Evolutionary conservation across 2,888 invertebrate genomes (phyloP).

Genomic region (Mimumesa dahlbomi): DNA sequence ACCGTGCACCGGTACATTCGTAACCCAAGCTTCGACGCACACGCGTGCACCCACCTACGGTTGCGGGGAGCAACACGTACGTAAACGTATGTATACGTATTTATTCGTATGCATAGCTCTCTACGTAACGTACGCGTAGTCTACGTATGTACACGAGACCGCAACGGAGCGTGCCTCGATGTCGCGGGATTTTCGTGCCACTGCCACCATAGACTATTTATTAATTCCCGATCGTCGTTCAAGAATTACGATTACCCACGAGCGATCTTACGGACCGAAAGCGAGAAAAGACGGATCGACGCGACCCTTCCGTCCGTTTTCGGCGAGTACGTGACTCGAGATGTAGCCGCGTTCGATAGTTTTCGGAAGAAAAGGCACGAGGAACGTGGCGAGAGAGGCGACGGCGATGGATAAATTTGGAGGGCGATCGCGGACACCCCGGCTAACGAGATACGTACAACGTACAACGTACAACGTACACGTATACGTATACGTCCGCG

Average conservation of each 20-base stretch:
- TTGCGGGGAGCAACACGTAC: constrained; percentile 15
- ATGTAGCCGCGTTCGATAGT: too few relatives aligned
- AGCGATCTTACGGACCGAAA: not conserved
- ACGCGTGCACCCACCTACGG: constrained; percentile 47
- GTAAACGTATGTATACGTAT: constrained; percentile 8
- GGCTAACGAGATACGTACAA: too few relatives aligned
- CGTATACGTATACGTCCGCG: too few relatives aligned
- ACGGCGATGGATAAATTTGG: not conserved
- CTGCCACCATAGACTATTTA: constrained; percentile 20
- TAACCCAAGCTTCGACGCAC: constrained; percentile 57
- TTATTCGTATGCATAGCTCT: constrained; percentile 29
- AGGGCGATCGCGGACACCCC: too few relatives aligned
- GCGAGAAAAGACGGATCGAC: not conserved
- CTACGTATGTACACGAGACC: too few relatives aligned
- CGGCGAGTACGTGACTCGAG: too few relatives aligned
- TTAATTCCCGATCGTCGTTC: constrained; percentile 22
- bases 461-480: constrained; percentile 51
- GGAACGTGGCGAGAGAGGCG: too few relatives aligned
- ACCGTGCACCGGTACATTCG: constrained; percentile 43
- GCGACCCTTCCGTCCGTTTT: too few relatives aligned
- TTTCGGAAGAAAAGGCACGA: too few relatives aligned
- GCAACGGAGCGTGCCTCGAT: constrained; percentile 22
- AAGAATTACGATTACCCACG: constrained; percentile 9
- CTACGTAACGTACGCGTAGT: too few relatives aligned
- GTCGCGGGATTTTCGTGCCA: constrained; percentile 20